A percentile compares a stretch with the other conserved stretches of the same genome.
These are phyloP conservation scores for Lophotriccus pileatus DNA, from an alignment of 2,797 vertebrate species.

Conservation along the genomic window DNA sequence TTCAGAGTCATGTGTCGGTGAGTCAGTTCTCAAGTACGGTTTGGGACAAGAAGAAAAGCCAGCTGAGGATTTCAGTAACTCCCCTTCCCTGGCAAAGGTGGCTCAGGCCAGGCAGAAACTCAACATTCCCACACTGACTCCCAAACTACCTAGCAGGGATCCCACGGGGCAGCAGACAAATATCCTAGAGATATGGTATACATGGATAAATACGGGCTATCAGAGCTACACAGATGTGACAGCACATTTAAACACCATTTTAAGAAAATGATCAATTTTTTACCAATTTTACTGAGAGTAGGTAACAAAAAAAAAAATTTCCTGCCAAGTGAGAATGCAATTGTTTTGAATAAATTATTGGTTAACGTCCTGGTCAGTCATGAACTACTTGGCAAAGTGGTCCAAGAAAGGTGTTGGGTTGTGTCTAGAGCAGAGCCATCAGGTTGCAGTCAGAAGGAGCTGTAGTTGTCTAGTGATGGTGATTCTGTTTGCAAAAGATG, in stretches of 20 bases:
- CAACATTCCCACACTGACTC: not conserved
- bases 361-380: accelerated
- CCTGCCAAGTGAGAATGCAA: not conserved
- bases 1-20: not conserved
- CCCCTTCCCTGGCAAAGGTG: not conserved
- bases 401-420: not conserved
- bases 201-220: not conserved
- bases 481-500: not conserved
- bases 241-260: not conserved
- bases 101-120: not conserved
- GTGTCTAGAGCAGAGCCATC: not conserved
- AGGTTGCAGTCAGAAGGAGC: not conserved
- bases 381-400: not conserved
- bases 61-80: not conserved
- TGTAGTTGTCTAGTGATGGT: not conserved
- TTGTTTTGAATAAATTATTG: not conserved
- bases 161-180: not conserved
- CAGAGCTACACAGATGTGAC: not conserved
- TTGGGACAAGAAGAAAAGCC: not conserved
- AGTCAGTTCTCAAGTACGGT: not conserved
- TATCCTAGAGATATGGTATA: not conserved
- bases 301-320: not conserved
- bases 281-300: not conserved
- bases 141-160: not conserved
- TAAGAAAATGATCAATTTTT: not conserved